These are phyloP conservation scores for Merops nubicus DNA, from an alignment of 2,113 vertebrate genomes.

Conservation along the genomic window DNA sequence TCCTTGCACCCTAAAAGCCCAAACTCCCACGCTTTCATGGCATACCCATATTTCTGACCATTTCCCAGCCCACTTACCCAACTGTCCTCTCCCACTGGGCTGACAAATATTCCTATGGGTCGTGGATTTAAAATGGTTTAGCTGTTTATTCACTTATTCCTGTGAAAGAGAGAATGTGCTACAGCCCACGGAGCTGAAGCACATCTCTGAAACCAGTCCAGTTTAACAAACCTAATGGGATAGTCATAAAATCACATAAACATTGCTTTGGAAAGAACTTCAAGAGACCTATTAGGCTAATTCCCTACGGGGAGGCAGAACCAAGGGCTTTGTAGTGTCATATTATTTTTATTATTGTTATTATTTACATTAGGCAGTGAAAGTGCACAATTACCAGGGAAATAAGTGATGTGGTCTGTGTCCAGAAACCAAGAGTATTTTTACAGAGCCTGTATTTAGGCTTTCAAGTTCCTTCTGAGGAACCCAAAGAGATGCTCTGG, in stretches of 20 bases:
- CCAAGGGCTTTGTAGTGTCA: not conserved
- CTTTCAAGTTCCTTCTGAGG: not conserved
- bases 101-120: rapidly evolving
- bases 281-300: not conserved
- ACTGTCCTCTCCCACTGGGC: not conserved
- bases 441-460: not conserved
- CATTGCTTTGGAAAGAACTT: not conserved
- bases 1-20: rapidly evolving
- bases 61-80: not conserved
- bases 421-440: not conserved
- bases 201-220: not conserved
- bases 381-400: not conserved
- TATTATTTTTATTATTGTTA: not conserved
- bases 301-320: not conserved
- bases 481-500: not conserved
- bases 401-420: not conserved
- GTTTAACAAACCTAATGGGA: not conserved
- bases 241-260: not conserved
- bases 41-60: rapidly evolving
- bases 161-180: not conserved
- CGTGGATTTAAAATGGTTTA: not conserved
- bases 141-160: not conserved
- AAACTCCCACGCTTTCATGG: not conserved
- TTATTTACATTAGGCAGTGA: not conserved
- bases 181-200: rapidly evolving